A percentile compares a stretch with the other conserved stretches of the same genome.
phyloP scores from a whole-genome alignment of 2,888 invertebrate genomes.

The Sclerodermus sp. region DNA sequence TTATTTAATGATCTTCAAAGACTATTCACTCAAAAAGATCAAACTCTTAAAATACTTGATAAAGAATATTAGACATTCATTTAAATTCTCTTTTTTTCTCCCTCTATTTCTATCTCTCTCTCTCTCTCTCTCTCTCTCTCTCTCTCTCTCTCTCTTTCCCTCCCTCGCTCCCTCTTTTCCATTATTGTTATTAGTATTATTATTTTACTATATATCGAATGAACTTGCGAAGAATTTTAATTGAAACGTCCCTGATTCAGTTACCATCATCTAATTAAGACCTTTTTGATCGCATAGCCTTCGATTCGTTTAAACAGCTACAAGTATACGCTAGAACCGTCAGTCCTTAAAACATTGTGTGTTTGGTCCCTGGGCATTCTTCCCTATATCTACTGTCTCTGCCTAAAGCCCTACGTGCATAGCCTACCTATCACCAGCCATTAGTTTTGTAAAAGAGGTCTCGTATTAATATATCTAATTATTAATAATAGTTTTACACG shows the following conservation, averaged over 20 bases:
- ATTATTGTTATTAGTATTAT: slow-evolving; percentile 1
- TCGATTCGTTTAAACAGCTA: slow-evolving; percentile 38
- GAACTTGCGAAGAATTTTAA: neutral
- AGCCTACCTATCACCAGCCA: slow-evolving; percentile 38
- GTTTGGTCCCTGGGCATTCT: slow-evolving; percentile 51
- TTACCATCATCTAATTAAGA: no score
- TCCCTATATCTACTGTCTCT: slow-evolving; percentile 31
- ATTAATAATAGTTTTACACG: no score
- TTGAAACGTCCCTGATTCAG: no score
- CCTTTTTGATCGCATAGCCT: slow-evolving; percentile 31
- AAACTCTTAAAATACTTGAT: slow-evolving; percentile 8
- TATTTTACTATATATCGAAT: slow-evolving; percentile 1
- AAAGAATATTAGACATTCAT: neutral
- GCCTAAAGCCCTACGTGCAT: slow-evolving; percentile 22
- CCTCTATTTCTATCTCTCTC: no score
- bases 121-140: no score
- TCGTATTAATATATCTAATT: slow-evolving; percentile 10
- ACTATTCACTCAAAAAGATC: slow-evolving; percentile 11
- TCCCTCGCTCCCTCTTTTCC: neutral
- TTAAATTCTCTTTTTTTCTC: no score
- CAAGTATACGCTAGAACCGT: slow-evolving; percentile 53
- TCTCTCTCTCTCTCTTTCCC: no score
- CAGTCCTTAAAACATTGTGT: slow-evolving; percentile 46
- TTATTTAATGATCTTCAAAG: slow-evolving; percentile 23
- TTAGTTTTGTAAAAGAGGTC: slow-evolving; percentile 10